Conservation (phyloP, 2,888 invertebrate species). For the Bombylius major region DNA sequence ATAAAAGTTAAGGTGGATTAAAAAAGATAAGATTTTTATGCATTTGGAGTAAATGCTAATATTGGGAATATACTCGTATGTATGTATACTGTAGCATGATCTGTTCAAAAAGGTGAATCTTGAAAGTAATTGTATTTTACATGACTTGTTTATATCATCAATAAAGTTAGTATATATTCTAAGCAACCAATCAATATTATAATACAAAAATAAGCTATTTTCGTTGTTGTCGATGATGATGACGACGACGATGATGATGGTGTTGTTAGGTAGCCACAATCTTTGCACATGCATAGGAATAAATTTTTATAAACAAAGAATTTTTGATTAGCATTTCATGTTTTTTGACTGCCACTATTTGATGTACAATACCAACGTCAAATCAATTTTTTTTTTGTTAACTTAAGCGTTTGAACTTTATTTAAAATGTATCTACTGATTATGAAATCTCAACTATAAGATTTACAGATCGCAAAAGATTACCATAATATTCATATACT, state of each 20-base stretch:
- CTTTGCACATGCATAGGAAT: background rate
- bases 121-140: slow-evolving; percentile 9
- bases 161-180: too few species aligned
- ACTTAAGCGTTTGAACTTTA: too few species aligned
- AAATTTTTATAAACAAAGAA: slow-evolving; percentile 3
- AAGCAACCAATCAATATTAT: background rate
- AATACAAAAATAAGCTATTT: too few species aligned
- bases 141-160: slow-evolving; percentile 9
- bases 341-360: background rate
- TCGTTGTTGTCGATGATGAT: too few species aligned
- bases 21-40: background rate
- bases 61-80: background rate
- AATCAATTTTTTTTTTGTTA: too few species aligned
- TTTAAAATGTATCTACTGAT: too few species aligned
- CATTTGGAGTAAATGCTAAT: background rate
- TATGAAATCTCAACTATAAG: too few species aligned
- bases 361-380: background rate
- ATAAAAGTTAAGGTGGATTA: too few species aligned
- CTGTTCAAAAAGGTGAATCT: slow-evolving; percentile 5
- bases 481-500: too few species aligned
- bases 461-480: too few species aligned
- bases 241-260: too few species aligned
- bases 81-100: background rate
- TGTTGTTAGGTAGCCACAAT: background rate
- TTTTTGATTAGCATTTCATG: slow-evolving; percentile 12